A percentile compares a stretch with the other conserved stretches of the same genome.
Evolutionary conservation across 2,113 vertebrate species (phyloP).

Genomic region (Colinus virginianus): DNA sequence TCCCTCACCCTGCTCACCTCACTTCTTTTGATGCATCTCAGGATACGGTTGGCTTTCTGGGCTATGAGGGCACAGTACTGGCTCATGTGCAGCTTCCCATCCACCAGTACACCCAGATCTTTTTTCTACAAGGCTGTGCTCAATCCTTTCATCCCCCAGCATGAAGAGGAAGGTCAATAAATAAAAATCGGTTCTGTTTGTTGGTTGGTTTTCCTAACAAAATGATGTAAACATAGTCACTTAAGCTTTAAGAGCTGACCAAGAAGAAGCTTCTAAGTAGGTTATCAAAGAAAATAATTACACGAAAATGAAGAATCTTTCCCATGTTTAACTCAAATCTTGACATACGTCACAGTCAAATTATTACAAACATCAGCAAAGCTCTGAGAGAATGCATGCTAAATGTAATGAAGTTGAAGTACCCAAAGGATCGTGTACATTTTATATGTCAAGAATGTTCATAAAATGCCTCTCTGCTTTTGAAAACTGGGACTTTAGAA

Average conservation of each 20-base stretch:
- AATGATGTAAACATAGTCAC: neutral
- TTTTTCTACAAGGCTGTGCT: too few species aligned
- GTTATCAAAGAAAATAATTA: neutral
- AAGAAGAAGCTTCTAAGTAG: neutral
- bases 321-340: neutral
- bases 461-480: neutral
- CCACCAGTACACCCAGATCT: too few species aligned
- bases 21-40: too few species aligned
- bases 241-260: neutral
- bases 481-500: neutral
- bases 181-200: neutral
- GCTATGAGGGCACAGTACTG: too few species aligned
- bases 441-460: neutral
- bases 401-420: neutral
- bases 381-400: neutral
- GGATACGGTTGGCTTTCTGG: too few species aligned
- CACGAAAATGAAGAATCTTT: neutral
- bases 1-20: too few species aligned
- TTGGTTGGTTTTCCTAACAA: neutral
- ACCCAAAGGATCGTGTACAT: neutral
- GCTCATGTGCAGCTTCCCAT: too few species aligned
- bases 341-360: neutral
- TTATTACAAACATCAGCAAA: neutral
- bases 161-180: too few species aligned
- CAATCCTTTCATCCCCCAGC: too few species aligned